phyloP scores from a whole-genome alignment of 1,140 invertebrate species.

The Thaumatotibia leucotreta region DNA sequence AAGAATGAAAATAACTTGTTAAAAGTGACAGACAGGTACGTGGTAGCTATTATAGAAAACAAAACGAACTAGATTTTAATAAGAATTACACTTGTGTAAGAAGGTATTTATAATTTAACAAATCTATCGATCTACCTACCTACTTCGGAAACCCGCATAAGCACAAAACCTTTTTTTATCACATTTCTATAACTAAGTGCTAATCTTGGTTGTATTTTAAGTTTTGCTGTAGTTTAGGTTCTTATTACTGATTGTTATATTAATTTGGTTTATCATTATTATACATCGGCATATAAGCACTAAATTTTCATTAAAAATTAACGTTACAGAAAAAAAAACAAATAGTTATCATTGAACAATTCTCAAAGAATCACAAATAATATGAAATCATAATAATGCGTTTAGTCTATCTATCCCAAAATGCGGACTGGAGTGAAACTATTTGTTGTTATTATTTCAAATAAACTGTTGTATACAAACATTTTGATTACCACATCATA shows the following conservation, averaged over 20 bases:
- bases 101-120: background rate
- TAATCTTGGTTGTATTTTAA: background rate
- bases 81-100: background rate
- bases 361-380: too few relatives aligned
- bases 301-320: too few relatives aligned
- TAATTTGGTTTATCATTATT: background rate
- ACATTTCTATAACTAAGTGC: constrained; percentile 1
- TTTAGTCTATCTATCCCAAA: too few relatives aligned
- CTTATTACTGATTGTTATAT: too few relatives aligned
- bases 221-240: background rate
- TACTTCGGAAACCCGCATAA: background rate
- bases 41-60: background rate
- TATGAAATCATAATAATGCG: too few relatives aligned
- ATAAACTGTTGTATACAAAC: background rate
- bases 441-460: too few relatives aligned
- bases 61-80: background rate
- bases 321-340: too few relatives aligned
- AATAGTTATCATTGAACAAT: too few relatives aligned
- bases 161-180: constrained; percentile 5
- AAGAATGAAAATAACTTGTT: background rate
- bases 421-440: too few relatives aligned
- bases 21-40: background rate
- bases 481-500: background rate
- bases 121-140: background rate
- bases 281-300: too few relatives aligned